Conservation (phyloP, 2,797 vertebrate genomes). For the Clarias pachynema region DNA sequence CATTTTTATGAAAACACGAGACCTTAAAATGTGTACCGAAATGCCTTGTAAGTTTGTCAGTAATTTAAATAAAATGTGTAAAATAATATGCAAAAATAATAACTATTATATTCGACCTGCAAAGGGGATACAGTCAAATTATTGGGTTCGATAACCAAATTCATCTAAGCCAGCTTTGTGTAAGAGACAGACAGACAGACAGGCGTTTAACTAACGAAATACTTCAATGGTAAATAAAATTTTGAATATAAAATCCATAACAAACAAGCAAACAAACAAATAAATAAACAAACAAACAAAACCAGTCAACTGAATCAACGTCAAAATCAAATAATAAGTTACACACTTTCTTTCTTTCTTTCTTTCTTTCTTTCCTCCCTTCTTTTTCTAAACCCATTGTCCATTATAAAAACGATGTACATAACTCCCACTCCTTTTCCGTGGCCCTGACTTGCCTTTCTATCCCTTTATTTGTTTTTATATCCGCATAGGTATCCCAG, state of each 20-base stretch:
- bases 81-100: slow-evolving; percentile 66
- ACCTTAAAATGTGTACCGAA: slow-evolving; percentile 75
- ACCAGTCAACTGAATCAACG: too few species aligned
- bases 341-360: too few species aligned
- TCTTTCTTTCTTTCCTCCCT: neutral
- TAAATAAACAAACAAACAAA: too few species aligned
- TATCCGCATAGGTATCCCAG: slow-evolving; percentile 69
- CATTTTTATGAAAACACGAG: slow-evolving; percentile 64
- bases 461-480: slow-evolving; percentile 41
- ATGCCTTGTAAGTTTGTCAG: slow-evolving; percentile 81
- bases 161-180: neutral
- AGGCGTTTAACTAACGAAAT: too few species aligned
- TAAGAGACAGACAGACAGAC: neutral
- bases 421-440: slow-evolving; percentile 23
- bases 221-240: too few species aligned
- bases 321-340: neutral
- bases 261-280: too few species aligned
- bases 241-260: too few species aligned
- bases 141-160: neutral
- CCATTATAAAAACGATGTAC: neutral
- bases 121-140: neutral
- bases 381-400: neutral
- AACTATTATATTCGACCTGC: slow-evolving; percentile 9
- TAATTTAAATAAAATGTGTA: slow-evolving; percentile 78
- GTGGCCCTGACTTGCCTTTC: slow-evolving; percentile 21